phyloP scores from a whole-genome alignment of 2,888 invertebrate species.

The Parascotia fuliginaria region DNA sequence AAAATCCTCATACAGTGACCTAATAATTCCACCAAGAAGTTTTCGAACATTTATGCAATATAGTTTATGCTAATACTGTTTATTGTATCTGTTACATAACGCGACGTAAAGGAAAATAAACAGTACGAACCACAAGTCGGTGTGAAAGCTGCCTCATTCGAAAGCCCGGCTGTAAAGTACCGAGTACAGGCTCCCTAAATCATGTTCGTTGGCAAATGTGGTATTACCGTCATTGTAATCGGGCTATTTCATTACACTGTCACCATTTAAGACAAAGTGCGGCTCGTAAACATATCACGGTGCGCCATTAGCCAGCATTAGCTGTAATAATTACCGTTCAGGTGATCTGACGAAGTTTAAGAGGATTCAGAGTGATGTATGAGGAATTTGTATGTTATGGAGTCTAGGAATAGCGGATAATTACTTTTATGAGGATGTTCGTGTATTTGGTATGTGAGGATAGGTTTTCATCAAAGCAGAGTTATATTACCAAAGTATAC shows the following conservation, averaged over 20 bases:
- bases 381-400: background rate
- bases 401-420: constrained; percentile 23
- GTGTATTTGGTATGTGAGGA: constrained; percentile 9
- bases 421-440: constrained; percentile 25
- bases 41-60: constrained; percentile 24
- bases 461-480: background rate
- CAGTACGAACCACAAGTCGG: constrained; percentile 13
- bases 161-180: constrained; percentile 38
- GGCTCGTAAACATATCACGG: constrained; percentile 60
- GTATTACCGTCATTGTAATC: constrained; percentile 51
- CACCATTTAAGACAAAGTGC: constrained; percentile 44
- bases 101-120: constrained; percentile 14
- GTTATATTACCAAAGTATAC: too few relatives aligned
- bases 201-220: constrained; percentile 37
- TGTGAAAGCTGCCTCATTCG: constrained; percentile 32
- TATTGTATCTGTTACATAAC: constrained; percentile 6
- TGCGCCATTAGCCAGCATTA: constrained; percentile 56
- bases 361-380: constrained; percentile 36
- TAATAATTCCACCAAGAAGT: constrained; percentile 4
- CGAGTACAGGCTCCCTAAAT: constrained; percentile 28
- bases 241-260: constrained; percentile 55
- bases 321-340: constrained; percentile 57
- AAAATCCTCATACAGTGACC: too few relatives aligned
- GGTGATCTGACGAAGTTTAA: constrained; percentile 24
- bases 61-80: constrained; percentile 9